phyloP scores from a whole-genome alignment of 2,113 vertebrate genomes.

The Zosterops pallidus region DNA sequence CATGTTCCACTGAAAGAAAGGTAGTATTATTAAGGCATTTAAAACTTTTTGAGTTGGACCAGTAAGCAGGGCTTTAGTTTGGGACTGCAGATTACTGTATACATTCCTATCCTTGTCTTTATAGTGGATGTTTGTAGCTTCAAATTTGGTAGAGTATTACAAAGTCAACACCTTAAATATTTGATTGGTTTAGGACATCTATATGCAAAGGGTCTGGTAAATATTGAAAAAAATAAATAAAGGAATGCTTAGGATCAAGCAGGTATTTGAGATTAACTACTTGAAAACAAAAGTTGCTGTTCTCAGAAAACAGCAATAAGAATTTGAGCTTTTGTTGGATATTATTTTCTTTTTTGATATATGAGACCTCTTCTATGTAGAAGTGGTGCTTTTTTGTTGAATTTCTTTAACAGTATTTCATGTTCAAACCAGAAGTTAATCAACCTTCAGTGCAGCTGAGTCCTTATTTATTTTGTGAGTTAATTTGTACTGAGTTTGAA shows the following conservation, averaged over 20 bases:
- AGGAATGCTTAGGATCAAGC: neutral
- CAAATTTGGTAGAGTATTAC: neutral
- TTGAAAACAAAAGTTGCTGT: neutral
- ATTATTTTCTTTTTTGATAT: neutral
- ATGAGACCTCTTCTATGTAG: neutral
- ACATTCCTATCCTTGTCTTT: neutral
- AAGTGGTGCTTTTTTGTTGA: neutral
- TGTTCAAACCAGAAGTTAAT: neutral
- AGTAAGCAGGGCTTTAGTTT: neutral
- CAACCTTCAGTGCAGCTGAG: neutral
- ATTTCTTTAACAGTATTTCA: neutral
- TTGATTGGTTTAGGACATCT: neutral
- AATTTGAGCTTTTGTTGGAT: neutral
- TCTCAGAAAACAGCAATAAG: neutral
- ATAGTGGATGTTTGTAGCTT: neutral
- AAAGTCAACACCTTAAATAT: neutral
- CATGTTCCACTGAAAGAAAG: neutral
- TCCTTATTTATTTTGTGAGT: neutral
- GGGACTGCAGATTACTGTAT: neutral
- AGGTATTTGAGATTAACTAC: neutral
- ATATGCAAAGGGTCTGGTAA: neutral
- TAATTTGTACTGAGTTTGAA: neutral
- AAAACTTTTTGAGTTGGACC: neutral
- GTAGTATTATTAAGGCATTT: neutral
- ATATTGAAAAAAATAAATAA: neutral